These are phyloP conservation scores for Tachysurus fulvidraco DNA, from an alignment of 2,113 vertebrate genomes.

Conservation along the genomic window DNA sequence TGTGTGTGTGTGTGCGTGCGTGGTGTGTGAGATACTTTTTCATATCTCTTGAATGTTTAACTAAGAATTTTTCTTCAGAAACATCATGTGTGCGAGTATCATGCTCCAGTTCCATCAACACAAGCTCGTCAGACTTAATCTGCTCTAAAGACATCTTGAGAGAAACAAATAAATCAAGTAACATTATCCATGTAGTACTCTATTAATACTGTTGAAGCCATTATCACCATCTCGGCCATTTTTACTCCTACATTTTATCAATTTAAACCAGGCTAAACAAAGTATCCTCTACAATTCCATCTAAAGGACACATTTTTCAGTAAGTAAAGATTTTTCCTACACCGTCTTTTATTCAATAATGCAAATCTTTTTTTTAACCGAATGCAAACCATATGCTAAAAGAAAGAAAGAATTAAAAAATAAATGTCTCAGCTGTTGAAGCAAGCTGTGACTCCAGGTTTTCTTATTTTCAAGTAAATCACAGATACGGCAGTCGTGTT, in stretches of 20 bases:
- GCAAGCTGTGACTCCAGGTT: too few species aligned
- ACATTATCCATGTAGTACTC: neutral
- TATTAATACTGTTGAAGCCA: neutral
- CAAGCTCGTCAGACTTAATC: conserved; percentile 65
- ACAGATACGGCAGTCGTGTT: neutral
- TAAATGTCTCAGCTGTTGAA: neutral
- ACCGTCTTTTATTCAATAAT: too few species aligned
- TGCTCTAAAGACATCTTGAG: conserved; percentile 41
- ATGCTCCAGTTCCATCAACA: conserved; percentile 60
- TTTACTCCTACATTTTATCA: neutral
- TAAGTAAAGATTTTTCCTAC: neutral
- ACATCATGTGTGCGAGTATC: neutral
- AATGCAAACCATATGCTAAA: too few species aligned
- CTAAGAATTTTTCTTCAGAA: neutral
- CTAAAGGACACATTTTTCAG: neutral
- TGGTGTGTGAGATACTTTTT: neutral
- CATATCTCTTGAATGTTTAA: too few species aligned
- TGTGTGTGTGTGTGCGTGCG: neutral
- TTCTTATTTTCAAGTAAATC: too few species aligned
- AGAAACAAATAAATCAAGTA: neutral
- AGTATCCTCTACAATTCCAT: neutral
- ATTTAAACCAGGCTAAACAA: neutral
- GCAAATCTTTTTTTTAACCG: too few species aligned
- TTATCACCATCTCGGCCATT: neutral
- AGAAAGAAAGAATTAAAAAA: neutral